These are phyloP conservation scores for Meandrusa payeni DNA, from an alignment of 2,888 invertebrate species.

Conservation along the genomic window DNA sequence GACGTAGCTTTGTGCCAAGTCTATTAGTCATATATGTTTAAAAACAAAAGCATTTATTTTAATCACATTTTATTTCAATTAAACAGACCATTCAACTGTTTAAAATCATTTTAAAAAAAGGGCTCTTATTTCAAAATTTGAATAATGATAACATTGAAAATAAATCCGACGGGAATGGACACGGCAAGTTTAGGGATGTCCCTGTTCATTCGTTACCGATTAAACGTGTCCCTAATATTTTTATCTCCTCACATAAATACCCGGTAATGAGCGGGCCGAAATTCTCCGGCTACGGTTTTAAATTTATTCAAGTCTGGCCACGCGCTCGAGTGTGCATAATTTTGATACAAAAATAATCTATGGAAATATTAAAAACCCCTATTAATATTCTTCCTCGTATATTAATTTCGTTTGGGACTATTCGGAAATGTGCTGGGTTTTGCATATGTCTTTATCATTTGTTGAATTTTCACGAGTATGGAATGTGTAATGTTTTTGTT, in stretches of 20 bases:
- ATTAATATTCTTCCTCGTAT: conserved; percentile 48
- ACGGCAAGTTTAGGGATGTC: conserved; percentile 35
- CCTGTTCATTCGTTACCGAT: conserved; percentile 74
- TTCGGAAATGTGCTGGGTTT: conserved; percentile 23
- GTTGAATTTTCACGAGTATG: conserved; percentile 16
- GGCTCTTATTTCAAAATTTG: conserved; percentile 7
- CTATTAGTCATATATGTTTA: background rate
- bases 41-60: background rate
- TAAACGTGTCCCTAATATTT: conserved; percentile 79
- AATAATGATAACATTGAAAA: conserved; percentile 17
- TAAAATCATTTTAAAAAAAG: background rate
- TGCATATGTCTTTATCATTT: conserved; percentile 21
- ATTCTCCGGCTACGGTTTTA: conserved; percentile 68
- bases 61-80: background rate
- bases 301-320: conserved; percentile 74
- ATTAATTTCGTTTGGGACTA: conserved; percentile 27
- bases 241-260: conserved; percentile 79
- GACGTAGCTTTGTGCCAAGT: too few species aligned
- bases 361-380: conserved; percentile 60
- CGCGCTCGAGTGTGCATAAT: conserved; percentile 75
- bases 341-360: conserved; percentile 79
- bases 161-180: conserved; percentile 25
- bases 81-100: background rate
- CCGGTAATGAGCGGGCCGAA: conserved; percentile 71
- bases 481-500: too few species aligned